Evolutionary conservation across 2,888 invertebrate genomes (phyloP), one percentile per base, ranked within the genome.

Genomic region (Drosophila subsilvestris): DNA sequence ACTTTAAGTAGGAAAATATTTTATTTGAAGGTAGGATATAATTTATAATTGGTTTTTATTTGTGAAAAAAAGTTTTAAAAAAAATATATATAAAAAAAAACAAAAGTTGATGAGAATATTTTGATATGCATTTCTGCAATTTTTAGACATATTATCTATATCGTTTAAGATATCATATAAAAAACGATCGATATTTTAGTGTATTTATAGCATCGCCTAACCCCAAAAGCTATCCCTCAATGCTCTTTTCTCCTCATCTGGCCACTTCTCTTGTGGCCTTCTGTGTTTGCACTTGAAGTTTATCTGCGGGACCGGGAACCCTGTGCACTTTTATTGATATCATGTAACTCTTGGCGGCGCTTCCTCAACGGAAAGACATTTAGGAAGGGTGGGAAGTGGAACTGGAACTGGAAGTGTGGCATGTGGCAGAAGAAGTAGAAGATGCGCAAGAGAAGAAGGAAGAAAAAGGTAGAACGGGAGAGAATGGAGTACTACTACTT

Each of bases 321-420:
- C 65, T 44, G 51, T 73, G 71, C 71, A 71, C 62, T 79, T 84
- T 79, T 84, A 79, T 81, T 81, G 79, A 82, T 84, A 79, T 78
- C 76, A 54, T 71, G 73, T 75, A 79, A 63, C 67, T 55, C 54
- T 71, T 76, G 75, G 72, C 60, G 78, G 78, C 62, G 78, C 78
- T 81, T 73, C 78, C 79, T 68, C 66, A 60, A 43, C 32, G 47
- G 29, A 43, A 44, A 58, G 18, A 37, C 59, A 57, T 32, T n/a
- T 42, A 25, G 29, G 32, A 32, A 44, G 27, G 8, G 61, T 5
- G 22, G 44, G 20, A 14, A 43, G 22, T 42, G 25, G 25, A 25
- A 25, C 20, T 12, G 37, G 1, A 37, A 14, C 37, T 37, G 14
- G 37, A 14, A 37, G 37, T n/a, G 37, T 37, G 37, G 37, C 37